These are phyloP conservation scores for Otocyon megalotis DNA, from an alignment of 2,113 vertebrate genomes.

Conservation along the genomic window DNA sequence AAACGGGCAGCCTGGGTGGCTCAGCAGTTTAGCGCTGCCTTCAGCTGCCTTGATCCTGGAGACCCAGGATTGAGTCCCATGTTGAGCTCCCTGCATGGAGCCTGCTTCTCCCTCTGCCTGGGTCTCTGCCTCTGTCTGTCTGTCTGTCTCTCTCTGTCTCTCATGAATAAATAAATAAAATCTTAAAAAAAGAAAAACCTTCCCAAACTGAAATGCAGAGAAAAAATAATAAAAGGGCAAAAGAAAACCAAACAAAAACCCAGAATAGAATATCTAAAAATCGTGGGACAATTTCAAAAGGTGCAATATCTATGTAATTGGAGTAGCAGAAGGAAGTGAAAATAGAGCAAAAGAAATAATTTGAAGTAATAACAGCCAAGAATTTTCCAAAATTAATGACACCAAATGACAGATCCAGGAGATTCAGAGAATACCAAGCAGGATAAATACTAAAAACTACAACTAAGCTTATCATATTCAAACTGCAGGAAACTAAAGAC, in stretches of 20 bases:
- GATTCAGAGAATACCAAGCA: neutral
- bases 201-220: neutral
- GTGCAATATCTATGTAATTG: neutral
- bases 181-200: too few species aligned
- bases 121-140: too few species aligned
- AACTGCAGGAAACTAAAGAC: neutral
- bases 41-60: too few species aligned
- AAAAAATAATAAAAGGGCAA: neutral
- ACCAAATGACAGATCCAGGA: neutral
- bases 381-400: neutral
- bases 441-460: neutral
- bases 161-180: too few species aligned
- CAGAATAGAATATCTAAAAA: neutral
- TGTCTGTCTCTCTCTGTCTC: too few species aligned
- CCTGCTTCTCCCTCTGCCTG: too few species aligned
- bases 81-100: too few species aligned
- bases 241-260: neutral
- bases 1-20: too few species aligned
- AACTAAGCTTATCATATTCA: neutral
- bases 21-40: too few species aligned
- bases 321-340: neutral
- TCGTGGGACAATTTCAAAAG: neutral
- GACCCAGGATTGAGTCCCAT: too few species aligned
- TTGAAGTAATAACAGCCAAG: neutral
- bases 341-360: conserved; percentile 5